Conservation (phyloP, 2,888 invertebrate species). For the Punctoribates punctum region DNA sequence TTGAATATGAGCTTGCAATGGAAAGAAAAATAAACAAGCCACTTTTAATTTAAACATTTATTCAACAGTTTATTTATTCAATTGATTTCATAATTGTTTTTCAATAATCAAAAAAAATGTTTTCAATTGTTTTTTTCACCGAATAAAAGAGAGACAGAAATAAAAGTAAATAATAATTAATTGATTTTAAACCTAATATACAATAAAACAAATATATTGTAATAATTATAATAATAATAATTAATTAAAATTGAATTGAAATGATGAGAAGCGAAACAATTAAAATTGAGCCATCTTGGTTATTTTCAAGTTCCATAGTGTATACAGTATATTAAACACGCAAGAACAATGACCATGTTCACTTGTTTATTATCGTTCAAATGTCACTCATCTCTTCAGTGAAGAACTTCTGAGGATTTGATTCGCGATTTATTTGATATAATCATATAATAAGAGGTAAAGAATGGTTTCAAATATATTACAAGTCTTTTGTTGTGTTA, state of each 20-base stretch:
- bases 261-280: slow-evolving; percentile 9
- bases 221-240: slow-evolving; percentile 18
- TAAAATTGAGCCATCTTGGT: slow-evolving; percentile 25
- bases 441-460: slow-evolving; percentile 19
- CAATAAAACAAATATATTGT: slow-evolving; percentile 18
- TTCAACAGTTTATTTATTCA: neutral
- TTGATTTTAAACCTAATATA: slow-evolving; percentile 14
- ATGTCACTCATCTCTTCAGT: neutral
- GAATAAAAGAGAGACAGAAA: neutral
- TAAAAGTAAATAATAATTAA: neutral
- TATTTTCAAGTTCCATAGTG: neutral
- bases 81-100: neutral
- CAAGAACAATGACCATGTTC: neutral
- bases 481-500: neutral
- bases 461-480: slow-evolving; percentile 19
- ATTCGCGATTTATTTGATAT: neutral
- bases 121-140: slow-evolving; percentile 5
- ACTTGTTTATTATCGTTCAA: neutral
- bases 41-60: slow-evolving; percentile 9
- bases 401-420: neutral
- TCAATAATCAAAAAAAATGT: neutral
- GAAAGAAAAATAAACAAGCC: too few species aligned
- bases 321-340: neutral
- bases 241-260: neutral
- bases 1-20: too few species aligned